A percentile compares a stretch with the other conserved stretches of the same genome.
Conservation (phyloP, 2,888 invertebrate species). For the Ophioninae sp. region DNA sequence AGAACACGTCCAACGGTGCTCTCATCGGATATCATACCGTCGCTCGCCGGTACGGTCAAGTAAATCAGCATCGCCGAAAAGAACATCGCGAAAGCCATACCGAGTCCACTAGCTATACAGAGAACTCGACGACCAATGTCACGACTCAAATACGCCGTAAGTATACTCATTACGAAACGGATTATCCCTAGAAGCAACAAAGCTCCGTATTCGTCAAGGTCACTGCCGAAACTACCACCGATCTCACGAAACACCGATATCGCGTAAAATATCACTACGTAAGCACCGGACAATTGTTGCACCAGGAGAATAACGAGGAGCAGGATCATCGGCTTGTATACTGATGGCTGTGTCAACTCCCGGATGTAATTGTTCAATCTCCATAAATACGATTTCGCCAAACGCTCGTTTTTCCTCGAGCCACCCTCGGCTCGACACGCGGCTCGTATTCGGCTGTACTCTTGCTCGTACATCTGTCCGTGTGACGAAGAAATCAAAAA, state of each 20-base stretch:
- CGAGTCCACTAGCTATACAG: conserved; percentile 82
- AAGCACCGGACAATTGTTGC: conserved; percentile 84
- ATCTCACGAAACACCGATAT: conserved; percentile 82
- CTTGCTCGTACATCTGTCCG: conserved; percentile 70
- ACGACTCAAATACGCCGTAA: conserved; percentile 82
- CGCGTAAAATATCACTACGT: conserved; percentile 84
- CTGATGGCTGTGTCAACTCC: conserved; percentile 73
- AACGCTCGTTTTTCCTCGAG: conserved; percentile 48
- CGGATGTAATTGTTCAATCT: conserved; percentile 66
- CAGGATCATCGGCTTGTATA: conserved; percentile 82
- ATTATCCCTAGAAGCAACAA: conserved; percentile 82
- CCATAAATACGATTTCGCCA: conserved; percentile 6
- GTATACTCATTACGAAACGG: conserved; percentile 82
- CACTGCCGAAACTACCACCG: conserved; percentile 80
- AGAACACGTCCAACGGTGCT: conserved; percentile 67
- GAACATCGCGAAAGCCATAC: conserved; percentile 82
- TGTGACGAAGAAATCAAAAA: neutral
- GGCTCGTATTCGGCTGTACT: conserved; percentile 69
- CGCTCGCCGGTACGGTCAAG: conserved; percentile 64
- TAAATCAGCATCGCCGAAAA: conserved; percentile 75
- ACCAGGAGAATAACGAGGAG: conserved; percentile 81
- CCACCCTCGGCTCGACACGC: conserved; percentile 26
- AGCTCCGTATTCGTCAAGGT: conserved; percentile 81
- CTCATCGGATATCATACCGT: conserved; percentile 66
- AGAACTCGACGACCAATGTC: conserved; percentile 82